A percentile compares a stretch with the other conserved stretches of the same genome.
Evolutionary conservation across 2,888 invertebrate genomes (phyloP).

Genomic region (Athripsodes cinereus): DNA sequence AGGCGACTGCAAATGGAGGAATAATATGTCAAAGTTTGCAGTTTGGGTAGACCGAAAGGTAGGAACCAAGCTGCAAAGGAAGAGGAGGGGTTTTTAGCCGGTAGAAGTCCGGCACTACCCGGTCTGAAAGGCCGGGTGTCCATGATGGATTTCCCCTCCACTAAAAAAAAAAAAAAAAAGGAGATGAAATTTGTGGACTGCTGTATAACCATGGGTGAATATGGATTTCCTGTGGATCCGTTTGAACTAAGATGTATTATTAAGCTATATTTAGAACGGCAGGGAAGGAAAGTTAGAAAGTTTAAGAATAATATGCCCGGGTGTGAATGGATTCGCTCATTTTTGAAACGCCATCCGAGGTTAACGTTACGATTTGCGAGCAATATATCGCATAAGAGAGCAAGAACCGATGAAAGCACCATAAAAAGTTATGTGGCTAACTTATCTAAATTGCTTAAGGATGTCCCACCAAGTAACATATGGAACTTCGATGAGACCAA

Average conservation of each 20-base stretch:
- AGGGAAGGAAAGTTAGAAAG: background rate
- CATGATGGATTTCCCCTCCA: too few species aligned
- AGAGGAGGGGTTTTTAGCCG: too few species aligned
- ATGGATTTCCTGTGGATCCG: background rate
- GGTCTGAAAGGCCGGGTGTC: too few species aligned
- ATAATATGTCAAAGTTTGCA: too few species aligned
- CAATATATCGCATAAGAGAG: background rate
- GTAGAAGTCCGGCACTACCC: too few species aligned
- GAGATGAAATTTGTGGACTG: background rate
- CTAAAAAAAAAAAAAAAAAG: too few species aligned
- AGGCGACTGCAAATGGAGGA: too few species aligned
- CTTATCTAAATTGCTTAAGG: background rate
- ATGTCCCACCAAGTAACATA: too few species aligned
- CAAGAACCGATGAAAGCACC: conserved; percentile 2
- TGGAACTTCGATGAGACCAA: too few species aligned
- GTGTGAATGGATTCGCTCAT: background rate
- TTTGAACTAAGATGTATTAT: background rate
- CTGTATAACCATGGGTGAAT: background rate
- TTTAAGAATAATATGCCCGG: conserved; percentile 4
- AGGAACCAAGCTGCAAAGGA: too few species aligned
- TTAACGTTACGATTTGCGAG: background rate
- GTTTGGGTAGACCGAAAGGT: too few species aligned
- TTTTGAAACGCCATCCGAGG: background rate
- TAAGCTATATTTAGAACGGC: background rate
- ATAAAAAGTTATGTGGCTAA: background rate